These are phyloP conservation scores for Pachycephala philippinensis DNA, from an alignment of 2,113 vertebrate species.

Conservation along the genomic window DNA sequence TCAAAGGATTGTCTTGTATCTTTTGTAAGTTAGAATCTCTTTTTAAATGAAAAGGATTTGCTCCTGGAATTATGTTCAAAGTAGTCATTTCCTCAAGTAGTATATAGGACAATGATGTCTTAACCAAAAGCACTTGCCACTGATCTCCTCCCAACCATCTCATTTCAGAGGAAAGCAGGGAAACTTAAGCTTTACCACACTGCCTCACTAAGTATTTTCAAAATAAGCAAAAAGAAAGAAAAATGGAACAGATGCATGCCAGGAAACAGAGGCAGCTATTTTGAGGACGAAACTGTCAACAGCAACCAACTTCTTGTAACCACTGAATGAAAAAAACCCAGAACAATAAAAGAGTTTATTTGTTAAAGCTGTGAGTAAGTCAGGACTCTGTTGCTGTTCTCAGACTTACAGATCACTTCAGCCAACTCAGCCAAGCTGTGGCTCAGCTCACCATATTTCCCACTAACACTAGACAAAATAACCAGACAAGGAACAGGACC, in stretches of 20 bases:
- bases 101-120: background rate
- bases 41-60: background rate
- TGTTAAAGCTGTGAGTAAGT: background rate
- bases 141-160: background rate
- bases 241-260: accelerated
- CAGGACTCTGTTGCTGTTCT: background rate
- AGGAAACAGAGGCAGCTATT: background rate
- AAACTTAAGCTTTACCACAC: background rate
- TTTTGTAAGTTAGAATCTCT: background rate
- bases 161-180: background rate
- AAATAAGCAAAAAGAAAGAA: background rate
- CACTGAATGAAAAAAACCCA: background rate
- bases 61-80: background rate
- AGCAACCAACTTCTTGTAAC: background rate
- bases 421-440: background rate
- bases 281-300: background rate
- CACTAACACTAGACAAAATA: background rate
- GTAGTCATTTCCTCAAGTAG: background rate
- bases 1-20: background rate
- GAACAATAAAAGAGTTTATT: background rate
- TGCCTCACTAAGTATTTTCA: background rate
- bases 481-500: background rate
- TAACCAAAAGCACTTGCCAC: background rate
- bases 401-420: background rate
- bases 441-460: background rate